Conservation (phyloP, 2,113 vertebrate species). For the Saccopteryx bilineata region DNA sequence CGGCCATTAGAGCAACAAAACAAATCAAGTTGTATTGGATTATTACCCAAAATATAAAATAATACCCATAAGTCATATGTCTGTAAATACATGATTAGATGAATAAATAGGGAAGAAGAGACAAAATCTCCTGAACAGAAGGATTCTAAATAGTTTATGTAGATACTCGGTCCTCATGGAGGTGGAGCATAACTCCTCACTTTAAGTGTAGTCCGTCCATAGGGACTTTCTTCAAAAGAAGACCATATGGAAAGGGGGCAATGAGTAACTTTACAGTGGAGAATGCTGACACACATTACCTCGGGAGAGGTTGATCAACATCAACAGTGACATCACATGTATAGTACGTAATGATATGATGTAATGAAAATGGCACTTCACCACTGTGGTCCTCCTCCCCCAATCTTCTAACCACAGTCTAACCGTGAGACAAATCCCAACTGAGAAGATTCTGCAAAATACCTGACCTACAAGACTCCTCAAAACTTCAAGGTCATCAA, state of each 20-base stretch:
- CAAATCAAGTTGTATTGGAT: background rate
- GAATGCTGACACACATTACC: background rate
- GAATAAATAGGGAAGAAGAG: background rate
- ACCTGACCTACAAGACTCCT: background rate
- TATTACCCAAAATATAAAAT: background rate
- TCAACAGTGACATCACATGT: background rate
- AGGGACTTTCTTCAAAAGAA: background rate
- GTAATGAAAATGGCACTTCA: background rate
- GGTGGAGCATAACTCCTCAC: background rate
- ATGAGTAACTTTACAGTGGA: background rate
- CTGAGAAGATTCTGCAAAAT: background rate
- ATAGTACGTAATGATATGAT: rapidly evolving
- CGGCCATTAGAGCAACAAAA: background rate
- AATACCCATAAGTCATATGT: background rate
- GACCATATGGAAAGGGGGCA: too few relatives aligned
- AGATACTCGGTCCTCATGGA: background rate
- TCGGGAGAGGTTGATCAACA: background rate
- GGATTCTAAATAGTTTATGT: background rate
- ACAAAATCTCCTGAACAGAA: background rate
- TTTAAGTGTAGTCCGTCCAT: background rate
- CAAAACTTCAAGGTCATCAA: background rate
- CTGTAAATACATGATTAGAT: background rate
- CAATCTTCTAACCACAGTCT: background rate
- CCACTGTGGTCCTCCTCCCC: background rate
- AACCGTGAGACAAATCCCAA: background rate